These are phyloP conservation scores for Panopea generosa DNA, from an alignment of 2,888 invertebrate species.

Conservation along the genomic window DNA sequence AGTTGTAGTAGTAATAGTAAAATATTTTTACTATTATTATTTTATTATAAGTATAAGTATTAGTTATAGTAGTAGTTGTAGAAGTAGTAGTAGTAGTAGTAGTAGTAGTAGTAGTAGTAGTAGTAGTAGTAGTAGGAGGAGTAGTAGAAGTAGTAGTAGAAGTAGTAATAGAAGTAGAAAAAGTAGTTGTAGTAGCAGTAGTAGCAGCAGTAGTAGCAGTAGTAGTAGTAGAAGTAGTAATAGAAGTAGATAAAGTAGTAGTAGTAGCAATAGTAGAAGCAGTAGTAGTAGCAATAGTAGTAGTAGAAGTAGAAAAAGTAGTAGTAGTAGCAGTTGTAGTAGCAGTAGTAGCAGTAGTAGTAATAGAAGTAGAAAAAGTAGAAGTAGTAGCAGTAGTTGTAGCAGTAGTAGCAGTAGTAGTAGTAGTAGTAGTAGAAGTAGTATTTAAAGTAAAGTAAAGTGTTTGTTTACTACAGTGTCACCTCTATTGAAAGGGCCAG, in stretches of 20 bases:
- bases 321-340: no score
- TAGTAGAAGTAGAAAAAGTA: no score
- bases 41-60: not conserved
- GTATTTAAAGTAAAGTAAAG: not conserved
- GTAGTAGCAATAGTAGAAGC: no score
- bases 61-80: conserved; percentile 6
- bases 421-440: conserved; percentile 4
- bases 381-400: conserved; percentile 5
- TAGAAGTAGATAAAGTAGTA: not conserved
- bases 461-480: no score
- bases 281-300: no score
- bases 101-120: conserved; percentile 12
- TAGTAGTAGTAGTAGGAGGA: conserved; percentile 8
- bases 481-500: no score
- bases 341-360: not conserved
- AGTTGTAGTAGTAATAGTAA: no score
- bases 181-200: conserved; percentile 2
- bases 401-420: conserved; percentile 9
- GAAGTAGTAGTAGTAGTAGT: conserved; percentile 2
- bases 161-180: not conserved
- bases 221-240: conserved; percentile 4
- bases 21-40: no score
- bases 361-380: conserved; percentile 1
- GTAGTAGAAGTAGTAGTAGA: conserved; percentile 5
- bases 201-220: conserved; percentile 2